Percentiles rank a stretch among this genome's conserved stretches.
Evolutionary conservation across 2,113 vertebrate genomes (phyloP).

Genomic region (Gnathonemus echidnorhynchus): DNA sequence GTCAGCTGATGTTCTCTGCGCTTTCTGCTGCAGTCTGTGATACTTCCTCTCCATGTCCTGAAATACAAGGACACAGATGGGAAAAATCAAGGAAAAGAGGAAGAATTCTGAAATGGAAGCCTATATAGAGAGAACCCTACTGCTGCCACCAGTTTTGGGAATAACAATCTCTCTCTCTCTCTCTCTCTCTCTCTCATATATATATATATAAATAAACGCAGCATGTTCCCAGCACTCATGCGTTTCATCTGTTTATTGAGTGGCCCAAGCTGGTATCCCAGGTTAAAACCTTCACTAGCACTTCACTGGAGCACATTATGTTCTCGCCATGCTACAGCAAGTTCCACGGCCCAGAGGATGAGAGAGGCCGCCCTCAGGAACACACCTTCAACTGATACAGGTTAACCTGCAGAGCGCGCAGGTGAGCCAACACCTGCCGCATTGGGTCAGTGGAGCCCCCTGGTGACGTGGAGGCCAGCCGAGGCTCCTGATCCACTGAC

Average conservation of each 20-base stretch:
- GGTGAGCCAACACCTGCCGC: slow-evolving; percentile 77
- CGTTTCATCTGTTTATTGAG: neutral
- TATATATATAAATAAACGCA: neutral
- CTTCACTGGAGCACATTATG: neutral
- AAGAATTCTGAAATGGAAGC: neutral
- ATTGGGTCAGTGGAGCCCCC: slow-evolving; percentile 61
- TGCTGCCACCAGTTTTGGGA: neutral
- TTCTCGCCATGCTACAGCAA: neutral
- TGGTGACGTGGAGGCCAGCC: slow-evolving; percentile 51
- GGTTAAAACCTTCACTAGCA: neutral
- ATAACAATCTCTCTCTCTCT: neutral
- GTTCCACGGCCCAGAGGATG: neutral
- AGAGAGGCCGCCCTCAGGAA: neutral
- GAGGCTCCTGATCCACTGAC: slow-evolving; percentile 51
- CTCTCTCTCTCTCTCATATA: neutral
- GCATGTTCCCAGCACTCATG: neutral
- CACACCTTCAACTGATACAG: slow-evolving; percentile 80
- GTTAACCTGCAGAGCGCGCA: slow-evolving; percentile 78
- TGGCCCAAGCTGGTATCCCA: neutral
- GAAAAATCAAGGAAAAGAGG: neutral
- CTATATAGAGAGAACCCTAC: neutral
- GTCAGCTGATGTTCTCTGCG: slow-evolving; percentile 67
- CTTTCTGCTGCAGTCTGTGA: slow-evolving; percentile 73
- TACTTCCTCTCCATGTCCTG: slow-evolving; percentile 89
- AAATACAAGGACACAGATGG: slow-evolving; percentile 20